These are phyloP conservation scores for Neopipo cinnamomea DNA, from an alignment of 2,113 vertebrate genomes.

Conservation along the genomic window DNA sequence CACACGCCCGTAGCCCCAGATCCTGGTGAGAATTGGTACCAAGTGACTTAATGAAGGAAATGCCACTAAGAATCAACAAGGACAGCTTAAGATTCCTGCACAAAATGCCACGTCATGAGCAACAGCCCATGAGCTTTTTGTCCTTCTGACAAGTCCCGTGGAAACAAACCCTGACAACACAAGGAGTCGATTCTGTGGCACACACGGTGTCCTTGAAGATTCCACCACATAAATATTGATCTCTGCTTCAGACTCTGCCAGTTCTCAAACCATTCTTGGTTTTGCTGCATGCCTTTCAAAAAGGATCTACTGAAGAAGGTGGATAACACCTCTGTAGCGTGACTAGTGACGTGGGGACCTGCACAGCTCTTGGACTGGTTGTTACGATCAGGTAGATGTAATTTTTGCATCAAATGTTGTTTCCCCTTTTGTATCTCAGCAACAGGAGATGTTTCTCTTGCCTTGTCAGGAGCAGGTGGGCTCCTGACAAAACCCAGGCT, in stretches of 20 bases:
- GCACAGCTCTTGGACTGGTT: neutral
- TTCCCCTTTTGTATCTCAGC: neutral
- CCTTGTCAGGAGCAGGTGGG: neutral
- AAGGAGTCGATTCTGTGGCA: fast-evolving
- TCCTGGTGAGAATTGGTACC: neutral
- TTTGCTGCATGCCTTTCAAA: neutral
- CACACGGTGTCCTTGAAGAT: neutral
- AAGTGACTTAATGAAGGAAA: neutral
- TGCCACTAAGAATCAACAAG: neutral
- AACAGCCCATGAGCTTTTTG: neutral
- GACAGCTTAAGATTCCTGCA: neutral
- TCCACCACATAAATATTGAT: neutral
- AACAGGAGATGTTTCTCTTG: neutral
- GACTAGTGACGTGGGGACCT: neutral
- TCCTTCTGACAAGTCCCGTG: neutral
- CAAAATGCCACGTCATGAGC: fast-evolving
- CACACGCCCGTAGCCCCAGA: neutral
- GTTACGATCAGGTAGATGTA: neutral
- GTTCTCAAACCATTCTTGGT: neutral
- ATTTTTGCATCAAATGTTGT: neutral
- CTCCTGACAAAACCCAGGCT: no score
- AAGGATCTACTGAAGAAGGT: neutral
- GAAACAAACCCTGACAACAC: neutral
- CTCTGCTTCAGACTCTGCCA: neutral
- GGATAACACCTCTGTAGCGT: neutral